These are phyloP conservation scores for Adelphocoris suturalis DNA, from an alignment of 2,888 invertebrate species.

Conservation along the genomic window DNA sequence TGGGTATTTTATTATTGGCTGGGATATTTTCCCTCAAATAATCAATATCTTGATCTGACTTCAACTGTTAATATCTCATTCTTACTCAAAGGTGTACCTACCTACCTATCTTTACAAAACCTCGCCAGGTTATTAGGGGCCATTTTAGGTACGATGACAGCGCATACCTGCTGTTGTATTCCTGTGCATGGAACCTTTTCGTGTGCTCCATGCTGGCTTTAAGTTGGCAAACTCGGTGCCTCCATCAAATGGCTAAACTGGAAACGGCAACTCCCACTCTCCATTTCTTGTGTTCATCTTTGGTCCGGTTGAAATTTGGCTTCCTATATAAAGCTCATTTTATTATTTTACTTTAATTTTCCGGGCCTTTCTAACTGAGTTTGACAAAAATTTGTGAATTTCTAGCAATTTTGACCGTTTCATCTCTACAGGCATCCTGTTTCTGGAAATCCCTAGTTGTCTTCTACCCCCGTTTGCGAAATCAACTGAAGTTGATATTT, in stretches of 20 bases:
- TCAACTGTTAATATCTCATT: no score
- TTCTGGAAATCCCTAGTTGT: not conserved
- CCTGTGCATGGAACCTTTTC: no score
- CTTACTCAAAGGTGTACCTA: no score
- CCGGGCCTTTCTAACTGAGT: not conserved
- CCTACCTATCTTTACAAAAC: no score
- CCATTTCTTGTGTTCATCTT: slow-evolving; percentile 16
- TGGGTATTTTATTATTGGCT: no score
- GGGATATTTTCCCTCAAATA: no score
- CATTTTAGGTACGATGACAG: no score
- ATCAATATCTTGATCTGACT: no score
- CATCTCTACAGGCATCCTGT: not conserved
- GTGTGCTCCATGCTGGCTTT: no score
- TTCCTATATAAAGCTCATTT: not conserved
- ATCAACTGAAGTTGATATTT: not conserved
- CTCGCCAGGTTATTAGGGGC: no score
- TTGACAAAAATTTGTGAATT: not conserved
- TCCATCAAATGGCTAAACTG: not conserved
- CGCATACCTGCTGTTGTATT: no score
- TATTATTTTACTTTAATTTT: not conserved
- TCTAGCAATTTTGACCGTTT: not conserved
- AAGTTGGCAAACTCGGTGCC: no score
- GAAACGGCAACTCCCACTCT: slow-evolving; percentile 34
- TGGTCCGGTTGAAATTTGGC: not conserved
- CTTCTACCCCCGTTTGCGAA: not conserved